These are phyloP conservation scores for Eupithecia subumbrata DNA, from an alignment of 2,888 invertebrate genomes.

Conservation along the genomic window DNA sequence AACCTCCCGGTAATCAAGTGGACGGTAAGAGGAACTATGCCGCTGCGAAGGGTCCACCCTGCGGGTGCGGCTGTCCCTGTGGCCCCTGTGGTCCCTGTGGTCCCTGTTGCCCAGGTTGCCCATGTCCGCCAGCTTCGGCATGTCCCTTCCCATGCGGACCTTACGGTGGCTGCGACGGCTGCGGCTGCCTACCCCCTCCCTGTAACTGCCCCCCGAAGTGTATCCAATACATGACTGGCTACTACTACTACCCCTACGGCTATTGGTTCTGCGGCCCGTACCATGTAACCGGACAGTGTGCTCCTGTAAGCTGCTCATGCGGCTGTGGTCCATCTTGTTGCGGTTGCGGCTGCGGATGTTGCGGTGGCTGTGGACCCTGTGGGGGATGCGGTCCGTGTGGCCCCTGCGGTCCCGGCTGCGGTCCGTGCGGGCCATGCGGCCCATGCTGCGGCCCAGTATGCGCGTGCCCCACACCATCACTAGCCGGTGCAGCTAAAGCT, in stretches of 20 bases:
- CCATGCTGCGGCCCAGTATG: constrained; percentile 24
- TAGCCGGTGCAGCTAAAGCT: constrained; percentile 3
- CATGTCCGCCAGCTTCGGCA: background rate
- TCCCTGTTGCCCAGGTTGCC: constrained; percentile 1
- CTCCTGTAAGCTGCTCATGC: constrained; percentile 12
- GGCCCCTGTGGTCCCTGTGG: background rate
- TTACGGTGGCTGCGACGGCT: constrained; percentile 54
- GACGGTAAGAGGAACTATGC: background rate
- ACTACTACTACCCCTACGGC: constrained; percentile 75
- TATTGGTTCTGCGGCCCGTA: constrained; percentile 76
- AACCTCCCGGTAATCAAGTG: constrained; percentile 23
- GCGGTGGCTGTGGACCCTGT: constrained; percentile 47
- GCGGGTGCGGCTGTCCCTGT: background rate
- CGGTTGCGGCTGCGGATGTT: constrained; percentile 35
- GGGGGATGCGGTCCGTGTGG: constrained; percentile 42
- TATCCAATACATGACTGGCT: constrained; percentile 71
- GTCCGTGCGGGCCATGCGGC: constrained; percentile 25
- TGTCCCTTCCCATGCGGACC: constrained; percentile 57
- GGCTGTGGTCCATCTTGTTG: constrained; percentile 45
- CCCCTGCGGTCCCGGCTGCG: background rate
- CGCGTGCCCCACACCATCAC: background rate
- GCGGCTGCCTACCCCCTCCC: constrained; percentile 65
- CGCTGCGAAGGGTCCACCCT: constrained; percentile 1
- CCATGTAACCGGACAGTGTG: constrained; percentile 63
- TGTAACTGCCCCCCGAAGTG: constrained; percentile 67